A percentile compares a stretch with the other conserved stretches of the same genome.
These are phyloP conservation scores for Laterallus jamaicensis DNA, from an alignment of 2,113 vertebrate species.

Conservation along the genomic window DNA sequence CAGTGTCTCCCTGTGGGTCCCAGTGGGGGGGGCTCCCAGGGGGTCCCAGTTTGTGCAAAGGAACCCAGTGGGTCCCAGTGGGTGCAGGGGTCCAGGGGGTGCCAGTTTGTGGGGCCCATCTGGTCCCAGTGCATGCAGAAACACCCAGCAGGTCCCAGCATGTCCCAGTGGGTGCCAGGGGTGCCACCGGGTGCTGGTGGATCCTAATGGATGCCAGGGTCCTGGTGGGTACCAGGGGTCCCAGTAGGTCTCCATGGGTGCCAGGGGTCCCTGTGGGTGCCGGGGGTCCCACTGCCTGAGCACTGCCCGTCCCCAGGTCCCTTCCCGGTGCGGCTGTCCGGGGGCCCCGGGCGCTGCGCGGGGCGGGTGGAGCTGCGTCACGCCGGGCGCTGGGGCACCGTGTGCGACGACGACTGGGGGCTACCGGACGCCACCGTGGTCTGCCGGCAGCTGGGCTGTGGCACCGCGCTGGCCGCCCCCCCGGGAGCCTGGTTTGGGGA, in stretches of 20 bases:
- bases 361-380: conserved; percentile 66
- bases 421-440: background rate
- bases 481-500: conserved; percentile 47
- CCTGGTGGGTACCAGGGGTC: background rate
- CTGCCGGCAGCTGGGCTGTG: conserved; percentile 46
- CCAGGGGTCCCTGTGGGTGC: background rate
- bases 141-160: too few relatives aligned
- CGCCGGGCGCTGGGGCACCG: background rate
- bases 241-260: background rate
- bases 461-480: background rate
- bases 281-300: background rate
- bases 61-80: too few relatives aligned
- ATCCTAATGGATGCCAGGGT: background rate
- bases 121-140: background rate
- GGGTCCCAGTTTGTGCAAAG: background rate
- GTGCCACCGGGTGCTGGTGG: background rate
- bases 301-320: background rate
- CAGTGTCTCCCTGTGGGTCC: background rate
- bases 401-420: conserved; percentile 3
- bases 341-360: conserved; percentile 35
- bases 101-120: background rate
- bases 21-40: rapidly evolving
- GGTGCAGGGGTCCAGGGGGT: background rate
- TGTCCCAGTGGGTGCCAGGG: background rate
- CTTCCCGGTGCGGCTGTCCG: conserved; percentile 39